These are phyloP conservation scores for Anseranas semipalmata DNA, from an alignment of 2,113 vertebrate genomes.

Conservation along the genomic window DNA sequence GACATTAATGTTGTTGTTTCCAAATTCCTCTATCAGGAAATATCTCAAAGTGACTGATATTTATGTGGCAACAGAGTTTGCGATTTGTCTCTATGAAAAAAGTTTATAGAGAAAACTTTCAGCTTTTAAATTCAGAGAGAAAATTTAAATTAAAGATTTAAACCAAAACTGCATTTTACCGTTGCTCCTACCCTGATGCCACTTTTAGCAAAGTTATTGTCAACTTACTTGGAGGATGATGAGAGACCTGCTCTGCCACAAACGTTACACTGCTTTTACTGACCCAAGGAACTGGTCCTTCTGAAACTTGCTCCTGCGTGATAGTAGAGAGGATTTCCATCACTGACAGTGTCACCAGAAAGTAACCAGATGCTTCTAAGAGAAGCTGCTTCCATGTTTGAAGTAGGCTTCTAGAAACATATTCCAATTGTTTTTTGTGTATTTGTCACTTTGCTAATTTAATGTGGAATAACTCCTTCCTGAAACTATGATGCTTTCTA, in stretches of 20 bases:
- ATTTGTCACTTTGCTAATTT: not conserved
- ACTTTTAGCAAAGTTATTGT: not conserved
- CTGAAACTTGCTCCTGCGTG: constrained; percentile 88
- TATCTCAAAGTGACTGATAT: not conserved
- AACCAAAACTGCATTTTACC: not conserved
- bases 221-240: constrained; percentile 97
- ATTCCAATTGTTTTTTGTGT: accelerated
- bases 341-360: not conserved
- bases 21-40: not conserved
- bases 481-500: not conserved
- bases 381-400: not conserved
- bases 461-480: not conserved
- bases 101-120: not conserved
- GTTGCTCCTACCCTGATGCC: not conserved
- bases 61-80: not conserved
- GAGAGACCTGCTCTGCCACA: constrained; percentile 98
- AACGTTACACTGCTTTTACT: constrained; percentile 90
- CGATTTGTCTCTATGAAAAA: not conserved
- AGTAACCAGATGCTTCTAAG: not conserved
- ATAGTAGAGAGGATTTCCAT: not conserved
- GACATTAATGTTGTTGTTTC: not conserved
- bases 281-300: constrained; percentile 92
- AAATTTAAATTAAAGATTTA: not conserved
- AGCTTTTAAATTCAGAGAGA: not conserved
- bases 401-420: not conserved